These are phyloP conservation scores for Melanotaenia parkinsoni DNA, from an alignment of 2,797 vertebrate species.

Conservation along the genomic window DNA sequence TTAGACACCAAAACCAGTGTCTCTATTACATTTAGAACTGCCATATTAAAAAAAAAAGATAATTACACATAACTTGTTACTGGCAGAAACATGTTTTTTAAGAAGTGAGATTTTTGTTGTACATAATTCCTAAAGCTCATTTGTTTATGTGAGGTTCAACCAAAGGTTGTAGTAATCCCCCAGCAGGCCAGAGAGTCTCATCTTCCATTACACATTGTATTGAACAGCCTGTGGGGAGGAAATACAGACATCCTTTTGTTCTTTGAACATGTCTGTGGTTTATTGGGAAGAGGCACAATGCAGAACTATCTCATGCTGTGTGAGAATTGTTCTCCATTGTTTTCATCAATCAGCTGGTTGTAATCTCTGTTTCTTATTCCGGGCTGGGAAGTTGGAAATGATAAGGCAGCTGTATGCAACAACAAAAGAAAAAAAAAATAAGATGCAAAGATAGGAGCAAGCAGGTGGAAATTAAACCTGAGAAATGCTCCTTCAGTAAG, in stretches of 20 bases:
- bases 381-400: constrained; percentile 40
- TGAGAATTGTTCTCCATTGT: constrained; percentile 53
- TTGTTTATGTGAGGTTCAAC: constrained; percentile 65
- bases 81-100: constrained; percentile 16
- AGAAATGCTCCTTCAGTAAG: constrained; percentile 8
- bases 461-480: constrained; percentile 36
- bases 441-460: constrained; percentile 45
- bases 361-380: constrained; percentile 55
- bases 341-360: constrained; percentile 54
- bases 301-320: constrained; percentile 38
- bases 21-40: background rate
- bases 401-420: constrained; percentile 44
- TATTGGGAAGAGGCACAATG: constrained; percentile 51
- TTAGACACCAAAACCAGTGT: background rate
- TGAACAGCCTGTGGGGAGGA: constrained; percentile 58
- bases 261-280: constrained; percentile 48
- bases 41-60: constrained; percentile 7
- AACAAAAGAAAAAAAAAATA: constrained; percentile 22
- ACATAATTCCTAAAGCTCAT: constrained; percentile 36
- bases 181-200: constrained; percentile 63
- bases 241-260: constrained; percentile 59
- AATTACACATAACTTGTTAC: constrained; percentile 7
- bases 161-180: constrained; percentile 69
- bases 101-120: constrained; percentile 28
- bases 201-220: constrained; percentile 68